phyloP scores from a whole-genome alignment of 2,888 invertebrate genomes.

The Cheilosia grossa region DNA sequence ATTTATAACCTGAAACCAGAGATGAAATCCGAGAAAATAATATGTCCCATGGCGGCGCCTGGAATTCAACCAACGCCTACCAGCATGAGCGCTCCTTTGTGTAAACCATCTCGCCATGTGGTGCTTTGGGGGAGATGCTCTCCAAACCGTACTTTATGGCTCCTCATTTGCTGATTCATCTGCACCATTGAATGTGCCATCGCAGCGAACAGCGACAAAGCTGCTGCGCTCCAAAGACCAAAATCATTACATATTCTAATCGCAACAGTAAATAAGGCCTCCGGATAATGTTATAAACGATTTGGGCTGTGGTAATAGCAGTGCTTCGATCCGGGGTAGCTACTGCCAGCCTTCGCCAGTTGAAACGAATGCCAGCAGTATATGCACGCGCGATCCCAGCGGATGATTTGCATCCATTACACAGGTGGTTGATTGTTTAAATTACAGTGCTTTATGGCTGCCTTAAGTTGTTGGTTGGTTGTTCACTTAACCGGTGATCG shows the following conservation, averaged over 20 bases:
- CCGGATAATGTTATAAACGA: slow-evolving; percentile 56
- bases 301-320: slow-evolving; percentile 49
- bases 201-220: background rate
- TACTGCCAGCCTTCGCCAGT: slow-evolving; percentile 33
- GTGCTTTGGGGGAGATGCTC: background rate
- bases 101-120: background rate
- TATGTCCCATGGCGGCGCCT: slow-evolving; percentile 72
- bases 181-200: slow-evolving; percentile 5
- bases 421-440: slow-evolving; percentile 72
- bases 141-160: slow-evolving; percentile 47
- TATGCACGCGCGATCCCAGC: slow-evolving; percentile 38
- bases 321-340: slow-evolving; percentile 40
- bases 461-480: slow-evolving; percentile 55
- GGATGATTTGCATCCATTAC: slow-evolving; percentile 69
- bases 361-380: background rate
- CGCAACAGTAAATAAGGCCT: slow-evolving; percentile 71
- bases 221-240: slow-evolving; percentile 50
- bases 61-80: slow-evolving; percentile 32
- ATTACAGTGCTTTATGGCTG: slow-evolving; percentile 72
- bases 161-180: slow-evolving; percentile 68
- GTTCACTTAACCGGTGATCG: slow-evolving; percentile 53
- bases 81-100: background rate
- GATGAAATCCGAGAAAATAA: slow-evolving; percentile 32
- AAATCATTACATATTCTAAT: slow-evolving; percentile 69
- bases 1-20: slow-evolving; percentile 47